These are phyloP conservation scores for Seira sanloemensis DNA, from an alignment of 2,888 invertebrate species.

Conservation along the genomic window DNA sequence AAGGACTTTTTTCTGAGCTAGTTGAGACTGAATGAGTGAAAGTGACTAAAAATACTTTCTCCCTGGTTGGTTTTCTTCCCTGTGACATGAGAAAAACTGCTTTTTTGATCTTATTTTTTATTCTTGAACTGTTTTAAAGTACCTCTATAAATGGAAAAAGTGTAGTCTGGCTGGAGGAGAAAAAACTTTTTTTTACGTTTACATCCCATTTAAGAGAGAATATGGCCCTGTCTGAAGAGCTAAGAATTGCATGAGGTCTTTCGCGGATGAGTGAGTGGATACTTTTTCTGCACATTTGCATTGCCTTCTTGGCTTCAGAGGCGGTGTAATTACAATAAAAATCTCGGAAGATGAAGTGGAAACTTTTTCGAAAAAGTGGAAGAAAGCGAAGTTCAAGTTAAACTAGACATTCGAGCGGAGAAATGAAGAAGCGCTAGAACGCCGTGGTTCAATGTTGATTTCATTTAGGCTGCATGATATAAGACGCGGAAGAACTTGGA, in stretches of 20 bases:
- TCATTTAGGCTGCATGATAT: conserved; percentile 29
- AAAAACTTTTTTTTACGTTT: no score
- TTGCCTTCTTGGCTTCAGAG: conserved; percentile 45
- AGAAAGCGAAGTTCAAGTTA: not conserved
- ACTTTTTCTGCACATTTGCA: conserved; percentile 42
- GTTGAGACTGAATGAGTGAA: conserved; percentile 31
- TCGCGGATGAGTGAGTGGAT: conserved; percentile 17
- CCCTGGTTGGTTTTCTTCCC: not conserved
- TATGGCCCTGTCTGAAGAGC: conserved; percentile 11
- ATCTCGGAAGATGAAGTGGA: conserved; percentile 52
- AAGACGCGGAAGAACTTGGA: not conserved
- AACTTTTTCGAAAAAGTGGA: conserved; percentile 34
- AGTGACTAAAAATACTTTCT: conserved; percentile 37
- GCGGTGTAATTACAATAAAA: conserved; percentile 58
- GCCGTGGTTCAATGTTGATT: conserved; percentile 44
- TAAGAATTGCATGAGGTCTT: conserved; percentile 8
- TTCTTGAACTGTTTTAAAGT: not conserved
- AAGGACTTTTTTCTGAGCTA: no score
- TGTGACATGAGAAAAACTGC: conserved; percentile 1
- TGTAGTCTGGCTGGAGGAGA: not conserved
- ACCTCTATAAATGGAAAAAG: not conserved
- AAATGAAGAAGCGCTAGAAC: not conserved
- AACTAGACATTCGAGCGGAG: not conserved
- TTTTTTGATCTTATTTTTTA: not conserved
- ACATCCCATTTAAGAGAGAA: not conserved